These are phyloP conservation scores for Thalassaphorura encarpata DNA, from an alignment of 1,140 invertebrate species.

Conservation along the genomic window DNA sequence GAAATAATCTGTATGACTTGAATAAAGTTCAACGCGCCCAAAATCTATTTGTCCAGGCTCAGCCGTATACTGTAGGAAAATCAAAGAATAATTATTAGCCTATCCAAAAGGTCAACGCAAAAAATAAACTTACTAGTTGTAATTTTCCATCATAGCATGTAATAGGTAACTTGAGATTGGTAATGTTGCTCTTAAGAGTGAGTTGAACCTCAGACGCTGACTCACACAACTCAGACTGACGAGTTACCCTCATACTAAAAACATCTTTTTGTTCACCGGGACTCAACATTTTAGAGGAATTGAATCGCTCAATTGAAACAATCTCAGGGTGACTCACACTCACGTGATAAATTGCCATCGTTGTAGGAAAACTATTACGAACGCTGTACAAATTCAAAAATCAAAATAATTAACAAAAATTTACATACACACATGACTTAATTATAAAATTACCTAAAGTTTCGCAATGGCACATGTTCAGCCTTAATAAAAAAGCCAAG, in stretches of 20 bases:
- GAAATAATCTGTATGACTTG: conserved; percentile 56
- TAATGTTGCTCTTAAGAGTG: conserved; percentile 29
- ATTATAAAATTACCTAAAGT: conserved; percentile 30
- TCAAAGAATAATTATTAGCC: conserved; percentile 14
- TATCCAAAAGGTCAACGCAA: conserved; percentile 2
- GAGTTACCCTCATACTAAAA: conserved; percentile 21
- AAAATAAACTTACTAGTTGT: conserved; percentile 19
- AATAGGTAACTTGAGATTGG: conserved; percentile 26
- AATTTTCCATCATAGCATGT: conserved; percentile 32
- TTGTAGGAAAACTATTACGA: conserved; percentile 25
- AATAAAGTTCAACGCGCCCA: conserved; percentile 59
- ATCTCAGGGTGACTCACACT: conserved; percentile 29
- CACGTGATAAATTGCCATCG: conserved; percentile 29
- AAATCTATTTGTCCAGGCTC: conserved; percentile 56
- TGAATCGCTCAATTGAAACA: conserved; percentile 22
- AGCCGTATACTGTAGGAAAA: conserved; percentile 30
- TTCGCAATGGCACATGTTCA: conserved; percentile 23
- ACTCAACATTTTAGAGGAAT: conserved; percentile 26
- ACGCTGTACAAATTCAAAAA: conserved; percentile 17
- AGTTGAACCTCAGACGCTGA: conserved; percentile 13
- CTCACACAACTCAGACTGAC: conserved; percentile 24
- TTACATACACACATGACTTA: too few relatives aligned
- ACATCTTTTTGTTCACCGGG: conserved; percentile 26
- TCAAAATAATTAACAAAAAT: not conserved
- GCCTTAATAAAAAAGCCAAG: conserved; percentile 35